These are phyloP conservation scores for Ceratina japonica DNA, from an alignment of 1,140 invertebrate genomes.

Conservation along the genomic window DNA sequence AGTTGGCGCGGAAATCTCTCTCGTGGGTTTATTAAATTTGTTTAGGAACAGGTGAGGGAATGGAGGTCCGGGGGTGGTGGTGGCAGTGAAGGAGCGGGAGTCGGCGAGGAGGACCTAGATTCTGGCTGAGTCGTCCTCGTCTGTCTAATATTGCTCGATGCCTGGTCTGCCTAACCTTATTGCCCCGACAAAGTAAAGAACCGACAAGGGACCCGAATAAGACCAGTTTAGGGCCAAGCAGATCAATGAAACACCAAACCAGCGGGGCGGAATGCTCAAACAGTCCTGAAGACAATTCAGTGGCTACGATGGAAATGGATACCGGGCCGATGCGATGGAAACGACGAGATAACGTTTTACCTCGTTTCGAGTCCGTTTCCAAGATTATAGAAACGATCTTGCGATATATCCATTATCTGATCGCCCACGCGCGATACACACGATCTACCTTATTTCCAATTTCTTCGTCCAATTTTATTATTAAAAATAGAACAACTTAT, in stretches of 20 bases:
- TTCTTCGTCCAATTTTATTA: background rate
- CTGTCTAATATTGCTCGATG: constrained; percentile 74
- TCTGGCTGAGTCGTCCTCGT: constrained; percentile 64
- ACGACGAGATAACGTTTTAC: background rate
- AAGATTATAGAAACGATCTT: background rate
- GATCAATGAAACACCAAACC: constrained; percentile 72
- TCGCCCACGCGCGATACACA: background rate
- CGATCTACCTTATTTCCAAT: background rate
- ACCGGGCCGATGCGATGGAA: background rate
- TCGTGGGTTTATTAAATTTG: constrained; percentile 79
- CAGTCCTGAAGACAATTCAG: constrained; percentile 46
- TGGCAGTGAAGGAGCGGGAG: constrained; percentile 47
- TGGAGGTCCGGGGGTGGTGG: constrained; percentile 30
- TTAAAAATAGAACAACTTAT: too few relatives aligned
- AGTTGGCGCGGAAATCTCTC: constrained; percentile 77
- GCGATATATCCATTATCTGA: background rate
- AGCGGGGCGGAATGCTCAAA: constrained; percentile 58
- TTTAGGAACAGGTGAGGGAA: constrained; percentile 68
- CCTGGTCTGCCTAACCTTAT: constrained; percentile 75
- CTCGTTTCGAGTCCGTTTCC: background rate
- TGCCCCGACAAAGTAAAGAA: constrained; percentile 73
- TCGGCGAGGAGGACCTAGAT: constrained; percentile 63
- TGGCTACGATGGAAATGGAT: constrained; percentile 48
- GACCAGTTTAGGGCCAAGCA: constrained; percentile 68
- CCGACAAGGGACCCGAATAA: constrained; percentile 63